Evolutionary conservation across 2,888 invertebrate species (phyloP), one percentile per base, ranked within the genome.

Genomic region (Eristalis arbustorum): DNA sequence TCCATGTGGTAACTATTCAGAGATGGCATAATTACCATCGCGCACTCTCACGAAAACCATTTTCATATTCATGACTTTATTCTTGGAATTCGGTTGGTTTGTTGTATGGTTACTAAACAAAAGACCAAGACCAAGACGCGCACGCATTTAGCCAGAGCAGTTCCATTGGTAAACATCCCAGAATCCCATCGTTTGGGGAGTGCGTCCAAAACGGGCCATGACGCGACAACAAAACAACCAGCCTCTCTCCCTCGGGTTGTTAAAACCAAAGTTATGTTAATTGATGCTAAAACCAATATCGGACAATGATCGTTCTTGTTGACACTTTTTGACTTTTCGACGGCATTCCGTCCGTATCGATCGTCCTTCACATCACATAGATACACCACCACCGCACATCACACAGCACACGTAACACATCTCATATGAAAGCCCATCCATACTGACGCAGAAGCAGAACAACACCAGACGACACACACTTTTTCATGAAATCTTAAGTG

Each of bases 231-330:
- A 83, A 82, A 78, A 83, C 75, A 72, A 83, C 71, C 79, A 87
- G 79, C 87, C 78, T 87, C 79, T 83, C 66, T 49, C 18, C 79
- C 66, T 49, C 49, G 18, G 77, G 82, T 77, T 81, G 82, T 82
- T 83, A 87, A 87, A 83, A 83, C 79, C 78, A 87, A 87, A 87
- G 82, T 83, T 87, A 87, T 87, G 87, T 87, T 83, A 83, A 87
- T 87, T 83, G 83, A 83, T 79, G 79, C 79, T 79, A 74, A 87
- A 83, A 75, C 79, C 87, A 87, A 87, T 83, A 87, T 78, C 87
- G 72, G 71, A 72, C 83, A 75, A 79, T 79, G 83, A 78, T 83
- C 71, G 78, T 68, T 83, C 63, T 75, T 87, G 82, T 87, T 87
- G 87, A 87, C 87, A 87, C 66, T 87, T 76, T 82, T 66, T 14